Base-by-base conservation (phyloP, 2,113 vertebrate genomes). In the Chloropsis hardwickii region DNA sequence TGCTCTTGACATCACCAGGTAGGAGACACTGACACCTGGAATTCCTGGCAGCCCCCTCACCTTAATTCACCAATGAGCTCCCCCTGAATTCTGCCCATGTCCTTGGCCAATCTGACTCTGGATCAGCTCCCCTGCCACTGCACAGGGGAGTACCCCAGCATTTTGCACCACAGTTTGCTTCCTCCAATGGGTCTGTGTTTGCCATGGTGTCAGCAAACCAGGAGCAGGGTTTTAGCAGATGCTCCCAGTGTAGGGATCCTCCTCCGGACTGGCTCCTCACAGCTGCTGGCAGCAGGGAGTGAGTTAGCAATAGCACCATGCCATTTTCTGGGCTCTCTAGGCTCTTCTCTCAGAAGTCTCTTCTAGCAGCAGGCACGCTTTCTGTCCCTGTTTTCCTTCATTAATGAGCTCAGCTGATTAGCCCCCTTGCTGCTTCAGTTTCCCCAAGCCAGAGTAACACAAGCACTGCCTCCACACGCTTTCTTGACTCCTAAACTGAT, bases 381-480 rank as follows among this genome's bases (percentile, higher is more conserved):
- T 90, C 53, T 69, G 31, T 69, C 57, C 65, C 53, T 77, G 33
- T 78, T 92, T 95, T 72, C 21, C 31, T 82, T 40, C 14, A 3
- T 82, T 93, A 90, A 95, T 76, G 85, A 93, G 53, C 62, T 82
- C 0, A 0, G 57, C 37, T 97, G 92, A 94, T 93, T 95, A 96
- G 92, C 61, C 37, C 66, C 66, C 87, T 93, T 65, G 78, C 78
- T 87, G 81, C 57, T 96, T 94, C 70, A 27, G 48, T 91, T 94
- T 93, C 92, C 91, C 44, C 65, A 85, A 93, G 67, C 22, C 31
- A 31, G 44, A 22, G 56, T 71, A 94, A 76, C 53, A 13, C 53
- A 69, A 31, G 50, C 3, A 0, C n/a, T 88, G 53, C 45, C 11
- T 45, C 13, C 29, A 27, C 65, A 29, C 13, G 11, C 10, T 74